phyloP scores from a whole-genome alignment of 2,888 invertebrate genomes.

The Lasioglossum zephyrum region DNA sequence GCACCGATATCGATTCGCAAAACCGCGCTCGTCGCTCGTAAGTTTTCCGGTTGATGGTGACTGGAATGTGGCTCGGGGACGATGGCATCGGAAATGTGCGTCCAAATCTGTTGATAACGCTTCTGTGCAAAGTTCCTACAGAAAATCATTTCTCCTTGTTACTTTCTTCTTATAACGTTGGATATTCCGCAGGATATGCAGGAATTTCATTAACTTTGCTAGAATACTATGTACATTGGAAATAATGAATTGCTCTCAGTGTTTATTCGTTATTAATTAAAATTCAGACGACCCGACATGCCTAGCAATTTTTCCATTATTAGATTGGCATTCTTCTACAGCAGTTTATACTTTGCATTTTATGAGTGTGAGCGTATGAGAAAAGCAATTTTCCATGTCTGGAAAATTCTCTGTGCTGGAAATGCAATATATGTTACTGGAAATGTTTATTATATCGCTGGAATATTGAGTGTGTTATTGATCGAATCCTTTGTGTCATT shows the following conservation, averaged over 20 bases:
- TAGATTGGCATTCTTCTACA: background rate
- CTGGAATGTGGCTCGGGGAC: background rate
- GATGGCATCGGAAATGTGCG: background rate
- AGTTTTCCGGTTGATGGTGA: background rate
- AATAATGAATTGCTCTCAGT: no score
- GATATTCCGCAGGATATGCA: background rate
- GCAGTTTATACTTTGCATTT: background rate
- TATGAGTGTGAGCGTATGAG: background rate
- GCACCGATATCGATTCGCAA: conserved; percentile 2
- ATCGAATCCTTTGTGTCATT: background rate
- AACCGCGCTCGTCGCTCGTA: background rate
- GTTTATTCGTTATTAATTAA: background rate
- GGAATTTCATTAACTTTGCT: background rate
- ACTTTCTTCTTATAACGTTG: background rate
- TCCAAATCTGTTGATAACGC: background rate
- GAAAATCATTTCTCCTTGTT: background rate
- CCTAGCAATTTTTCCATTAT: background rate
- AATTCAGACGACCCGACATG: background rate
- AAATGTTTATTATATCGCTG: background rate
- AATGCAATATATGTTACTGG: background rate
- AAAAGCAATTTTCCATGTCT: background rate
- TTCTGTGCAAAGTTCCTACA: background rate
- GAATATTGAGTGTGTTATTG: background rate
- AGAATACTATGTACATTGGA: background rate
- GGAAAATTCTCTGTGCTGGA: background rate